Percentiles rank a stretch among this genome's conserved stretches.
phyloP scores from a whole-genome alignment of 1,140 invertebrate species.

The Nautilus pompilius region DNA sequence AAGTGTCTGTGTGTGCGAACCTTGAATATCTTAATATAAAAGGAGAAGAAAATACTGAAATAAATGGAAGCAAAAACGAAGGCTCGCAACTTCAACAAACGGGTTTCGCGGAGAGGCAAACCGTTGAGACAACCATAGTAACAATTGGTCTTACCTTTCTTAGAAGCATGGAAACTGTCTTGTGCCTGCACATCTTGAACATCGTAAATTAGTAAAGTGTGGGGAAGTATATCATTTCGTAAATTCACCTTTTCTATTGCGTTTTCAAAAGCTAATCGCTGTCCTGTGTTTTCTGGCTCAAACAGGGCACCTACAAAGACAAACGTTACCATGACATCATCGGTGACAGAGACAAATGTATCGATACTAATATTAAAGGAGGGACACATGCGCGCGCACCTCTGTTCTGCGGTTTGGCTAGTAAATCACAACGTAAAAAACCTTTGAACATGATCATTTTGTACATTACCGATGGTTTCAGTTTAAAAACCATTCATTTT shows the following conservation, averaged over 20 bases:
- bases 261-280: slow-evolving; percentile 26
- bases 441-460: not conserved
- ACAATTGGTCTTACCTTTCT: slow-evolving; percentile 22
- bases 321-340: not conserved
- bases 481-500: not conserved
- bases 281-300: slow-evolving; percentile 29
- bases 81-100: no score
- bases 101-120: no score
- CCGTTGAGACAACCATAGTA: not conserved
- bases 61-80: no score
- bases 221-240: slow-evolving; percentile 18
- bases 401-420: not conserved
- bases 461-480: not conserved
- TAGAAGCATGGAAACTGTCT: slow-evolving; percentile 37
- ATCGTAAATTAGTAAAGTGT: slow-evolving; percentile 28
- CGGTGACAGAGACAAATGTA: not conserved
- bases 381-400: not conserved
- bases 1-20: no score
- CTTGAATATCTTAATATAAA: no score
- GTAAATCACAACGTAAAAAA: not conserved
- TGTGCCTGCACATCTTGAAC: slow-evolving; percentile 24
- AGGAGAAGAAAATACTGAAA: no score
- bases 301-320: slow-evolving; percentile 30
- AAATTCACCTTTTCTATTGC: slow-evolving; percentile 35
- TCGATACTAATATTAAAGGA: not conserved